A percentile compares a stretch with the other conserved stretches of the same genome.
Evolutionary conservation across 1,140 invertebrate genomes (phyloP).

Genomic region (Heliconius hewitsoni): DNA sequence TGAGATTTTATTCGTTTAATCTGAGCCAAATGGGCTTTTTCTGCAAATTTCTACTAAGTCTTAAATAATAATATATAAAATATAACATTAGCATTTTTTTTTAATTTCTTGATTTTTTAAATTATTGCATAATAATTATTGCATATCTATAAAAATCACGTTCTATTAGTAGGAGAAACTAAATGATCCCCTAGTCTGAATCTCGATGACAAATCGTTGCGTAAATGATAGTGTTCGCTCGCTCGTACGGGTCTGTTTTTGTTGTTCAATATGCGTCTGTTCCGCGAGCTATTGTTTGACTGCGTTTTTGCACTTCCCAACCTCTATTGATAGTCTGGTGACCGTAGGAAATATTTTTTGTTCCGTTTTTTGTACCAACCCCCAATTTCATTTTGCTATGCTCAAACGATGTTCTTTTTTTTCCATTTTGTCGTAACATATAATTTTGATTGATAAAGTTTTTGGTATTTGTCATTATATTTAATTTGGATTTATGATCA

Average conservation of each 20-base stretch:
- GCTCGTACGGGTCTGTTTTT: conserved; percentile 68
- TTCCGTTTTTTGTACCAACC: conserved; percentile 7
- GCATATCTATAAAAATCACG: neutral
- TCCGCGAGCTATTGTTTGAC: conserved; percentile 58
- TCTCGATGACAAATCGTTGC: conserved; percentile 78
- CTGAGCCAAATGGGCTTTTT: neutral
- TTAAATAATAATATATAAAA: too few relatives aligned
- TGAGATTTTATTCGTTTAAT: neutral
- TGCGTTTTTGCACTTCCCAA: conserved; percentile 41
- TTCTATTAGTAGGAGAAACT: conserved; percentile 41
- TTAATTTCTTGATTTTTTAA: too few relatives aligned
- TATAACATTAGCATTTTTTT: too few relatives aligned
- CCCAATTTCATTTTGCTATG: neutral
- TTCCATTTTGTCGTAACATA: neutral
- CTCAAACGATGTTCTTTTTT: conserved; percentile 1
- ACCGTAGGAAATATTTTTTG: conserved; percentile 21
- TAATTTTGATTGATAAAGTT: conserved; percentile 1
- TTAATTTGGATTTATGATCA: conserved; percentile 15
- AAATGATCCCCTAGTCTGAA: conserved; percentile 54
- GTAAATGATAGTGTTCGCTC: conserved; percentile 76
- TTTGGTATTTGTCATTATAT: neutral
- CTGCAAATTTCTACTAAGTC: neutral
- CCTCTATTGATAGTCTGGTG: conserved; percentile 25
- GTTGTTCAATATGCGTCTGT: conserved; percentile 69
- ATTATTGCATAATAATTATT: too few relatives aligned